Evolutionary conservation across 1,140 invertebrate genomes (phyloP).

Genomic region (Epicauta chinensis): DNA sequence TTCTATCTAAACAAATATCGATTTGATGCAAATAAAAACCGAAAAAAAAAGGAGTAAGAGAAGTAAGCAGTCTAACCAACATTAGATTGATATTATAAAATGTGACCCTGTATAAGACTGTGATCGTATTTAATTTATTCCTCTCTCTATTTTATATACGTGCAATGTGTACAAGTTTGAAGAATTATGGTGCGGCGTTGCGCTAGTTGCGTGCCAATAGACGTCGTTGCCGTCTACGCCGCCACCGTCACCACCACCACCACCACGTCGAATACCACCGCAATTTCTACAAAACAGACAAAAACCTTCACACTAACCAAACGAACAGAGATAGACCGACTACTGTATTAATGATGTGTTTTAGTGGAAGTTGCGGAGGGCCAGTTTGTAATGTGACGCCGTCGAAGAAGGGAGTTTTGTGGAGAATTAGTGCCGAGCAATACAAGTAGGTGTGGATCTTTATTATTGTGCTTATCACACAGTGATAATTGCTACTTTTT

Average conservation of each 20-base stretch:
- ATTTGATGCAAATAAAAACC: too few species aligned
- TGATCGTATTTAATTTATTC: slow-evolving; percentile 8
- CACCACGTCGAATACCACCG: background rate
- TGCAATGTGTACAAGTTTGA: background rate
- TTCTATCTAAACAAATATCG: slow-evolving; percentile 14
- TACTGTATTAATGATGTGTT: too few species aligned
- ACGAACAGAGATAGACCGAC: background rate
- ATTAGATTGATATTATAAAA: background rate
- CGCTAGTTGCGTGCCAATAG: slow-evolving; percentile 14
- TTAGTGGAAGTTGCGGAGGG: too few species aligned
- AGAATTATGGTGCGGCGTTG: slow-evolving; percentile 9
- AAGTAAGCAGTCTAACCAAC: slow-evolving; percentile 16
- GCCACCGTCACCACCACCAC: background rate
- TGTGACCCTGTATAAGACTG: slow-evolving; percentile 5
- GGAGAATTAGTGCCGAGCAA: too few species aligned
- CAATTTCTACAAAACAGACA: too few species aligned
- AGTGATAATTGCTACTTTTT: too few species aligned
- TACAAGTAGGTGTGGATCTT: too few species aligned
- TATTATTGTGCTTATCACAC: too few species aligned
- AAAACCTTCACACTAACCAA: too few species aligned
- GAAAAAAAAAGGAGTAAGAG: too few species aligned
- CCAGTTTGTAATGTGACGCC: too few species aligned
- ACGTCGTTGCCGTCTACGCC: background rate
- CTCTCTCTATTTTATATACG: background rate
- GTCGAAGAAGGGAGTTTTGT: too few species aligned